phyloP scores from a whole-genome alignment of 2,888 invertebrate species.

The Bursaphelenchus okinawaensis region DNA sequence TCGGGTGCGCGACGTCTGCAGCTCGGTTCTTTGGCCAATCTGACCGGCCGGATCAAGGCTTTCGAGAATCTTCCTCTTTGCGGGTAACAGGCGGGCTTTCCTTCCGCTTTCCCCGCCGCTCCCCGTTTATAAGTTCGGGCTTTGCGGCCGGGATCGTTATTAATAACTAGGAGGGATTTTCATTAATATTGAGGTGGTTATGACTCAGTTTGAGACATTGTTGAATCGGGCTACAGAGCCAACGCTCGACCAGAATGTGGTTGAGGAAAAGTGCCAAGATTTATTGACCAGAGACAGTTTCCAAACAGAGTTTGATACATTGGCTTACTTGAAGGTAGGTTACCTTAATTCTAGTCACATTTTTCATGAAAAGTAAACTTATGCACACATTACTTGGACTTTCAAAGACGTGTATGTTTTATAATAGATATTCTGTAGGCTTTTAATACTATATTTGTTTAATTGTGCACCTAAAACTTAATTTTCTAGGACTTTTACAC shows the following conservation, averaged over 20 bases:
- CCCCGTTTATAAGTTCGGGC: not conserved
- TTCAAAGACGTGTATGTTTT: no score
- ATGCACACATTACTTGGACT: not conserved
- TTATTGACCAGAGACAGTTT: constrained; percentile 41
- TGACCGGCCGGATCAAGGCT: not conserved
- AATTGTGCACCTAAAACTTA: constrained; percentile 1
- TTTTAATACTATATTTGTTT: no score
- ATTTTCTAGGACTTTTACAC: constrained; percentile 48
- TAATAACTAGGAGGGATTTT: not conserved
- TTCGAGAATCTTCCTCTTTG: not conserved
- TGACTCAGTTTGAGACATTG: not conserved
- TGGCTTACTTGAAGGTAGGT: constrained; percentile 39
- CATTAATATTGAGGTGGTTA: not conserved
- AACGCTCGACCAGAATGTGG: not conserved
- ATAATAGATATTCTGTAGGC: no score
- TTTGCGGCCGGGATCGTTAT: not conserved
- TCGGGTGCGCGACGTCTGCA: not conserved
- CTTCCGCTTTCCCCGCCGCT: not conserved
- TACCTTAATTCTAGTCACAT: not conserved
- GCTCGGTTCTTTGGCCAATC: not conserved
- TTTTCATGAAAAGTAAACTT: no score
- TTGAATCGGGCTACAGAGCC: not conserved
- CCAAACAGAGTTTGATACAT: constrained; percentile 42
- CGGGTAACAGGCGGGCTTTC: not conserved
- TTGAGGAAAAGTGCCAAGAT: constrained; percentile 7